A percentile compares a stretch with the other conserved stretches of the same genome.
Evolutionary conservation across 53 echinoderm and acorn worm genomes (phyloP).

Genomic region (Holothuria scabra): DNA sequence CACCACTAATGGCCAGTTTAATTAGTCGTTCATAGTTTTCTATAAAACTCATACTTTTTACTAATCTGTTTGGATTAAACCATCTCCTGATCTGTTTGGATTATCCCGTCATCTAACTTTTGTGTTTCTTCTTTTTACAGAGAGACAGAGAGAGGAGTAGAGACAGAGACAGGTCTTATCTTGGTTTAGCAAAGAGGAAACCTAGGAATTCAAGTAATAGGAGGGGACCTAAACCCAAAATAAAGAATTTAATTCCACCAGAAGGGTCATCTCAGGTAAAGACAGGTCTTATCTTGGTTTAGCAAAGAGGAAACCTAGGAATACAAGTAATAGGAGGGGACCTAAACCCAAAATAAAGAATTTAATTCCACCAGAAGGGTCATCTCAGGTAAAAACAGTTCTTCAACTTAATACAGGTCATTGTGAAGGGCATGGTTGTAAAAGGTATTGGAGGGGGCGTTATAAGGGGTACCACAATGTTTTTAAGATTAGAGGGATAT

Average conservation of each 20-base stretch:
- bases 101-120: no score
- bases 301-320: conserved; percentile 57
- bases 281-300: conserved; percentile 44
- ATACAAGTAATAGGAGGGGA: conserved; percentile 72
- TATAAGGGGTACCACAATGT: no score
- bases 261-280: conserved; percentile 45
- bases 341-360: conserved; percentile 91
- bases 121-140: not conserved
- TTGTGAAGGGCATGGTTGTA: no score
- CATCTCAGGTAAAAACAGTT: conserved; percentile 47
- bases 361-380: conserved; percentile 37
- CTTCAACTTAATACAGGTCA: no score
- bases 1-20: no score
- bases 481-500: no score
- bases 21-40: no score
- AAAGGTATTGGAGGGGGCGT: no score
- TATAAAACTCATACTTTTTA: no score
- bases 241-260: conserved; percentile 65
- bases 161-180: conserved; percentile 40
- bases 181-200: conserved; percentile 52
- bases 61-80: no score
- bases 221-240: conserved; percentile 88
- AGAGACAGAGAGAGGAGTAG: conserved; percentile 50
- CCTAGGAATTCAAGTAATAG: conserved; percentile 63
- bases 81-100: no score